A percentile compares a stretch with the other conserved stretches of the same genome.
Evolutionary conservation across 2,888 invertebrate genomes (phyloP).

Genomic region (Octodonta nipae): DNA sequence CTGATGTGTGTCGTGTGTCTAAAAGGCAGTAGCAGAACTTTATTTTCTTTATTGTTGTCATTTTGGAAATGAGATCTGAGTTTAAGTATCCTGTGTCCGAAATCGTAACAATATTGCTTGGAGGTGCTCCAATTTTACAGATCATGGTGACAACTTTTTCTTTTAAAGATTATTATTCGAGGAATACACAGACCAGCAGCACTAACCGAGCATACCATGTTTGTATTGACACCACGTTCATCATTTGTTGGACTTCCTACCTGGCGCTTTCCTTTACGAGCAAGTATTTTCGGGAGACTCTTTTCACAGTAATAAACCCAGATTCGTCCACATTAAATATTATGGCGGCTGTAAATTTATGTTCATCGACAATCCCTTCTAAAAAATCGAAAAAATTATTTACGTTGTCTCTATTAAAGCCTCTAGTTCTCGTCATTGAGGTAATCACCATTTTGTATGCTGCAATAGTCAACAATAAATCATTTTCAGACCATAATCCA

Average conservation of each 20-base stretch:
- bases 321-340: neutral
- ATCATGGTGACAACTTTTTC: neutral
- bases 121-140: neutral
- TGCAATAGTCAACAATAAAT: too few species aligned
- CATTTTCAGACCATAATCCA: too few species aligned
- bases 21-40: too few species aligned
- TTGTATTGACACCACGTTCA: neutral
- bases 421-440: too few species aligned
- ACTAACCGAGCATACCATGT: neutral
- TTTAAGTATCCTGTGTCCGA: neutral
- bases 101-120: neutral
- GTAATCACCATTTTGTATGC: too few species aligned
- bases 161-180: neutral
- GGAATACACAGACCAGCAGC: neutral
- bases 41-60: neutral
- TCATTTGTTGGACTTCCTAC: neutral
- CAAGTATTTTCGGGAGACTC: neutral
- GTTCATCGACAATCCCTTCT: too few species aligned
- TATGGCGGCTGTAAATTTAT: neutral
- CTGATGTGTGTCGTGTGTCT: too few species aligned
- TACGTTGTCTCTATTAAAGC: too few species aligned
- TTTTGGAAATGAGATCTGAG: conserved; percentile 1
- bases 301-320: neutral
- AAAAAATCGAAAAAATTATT: too few species aligned
- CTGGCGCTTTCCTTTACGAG: neutral